phyloP scores from a whole-genome alignment of 2,113 vertebrate species.

The Amphiprion percula region DNA sequence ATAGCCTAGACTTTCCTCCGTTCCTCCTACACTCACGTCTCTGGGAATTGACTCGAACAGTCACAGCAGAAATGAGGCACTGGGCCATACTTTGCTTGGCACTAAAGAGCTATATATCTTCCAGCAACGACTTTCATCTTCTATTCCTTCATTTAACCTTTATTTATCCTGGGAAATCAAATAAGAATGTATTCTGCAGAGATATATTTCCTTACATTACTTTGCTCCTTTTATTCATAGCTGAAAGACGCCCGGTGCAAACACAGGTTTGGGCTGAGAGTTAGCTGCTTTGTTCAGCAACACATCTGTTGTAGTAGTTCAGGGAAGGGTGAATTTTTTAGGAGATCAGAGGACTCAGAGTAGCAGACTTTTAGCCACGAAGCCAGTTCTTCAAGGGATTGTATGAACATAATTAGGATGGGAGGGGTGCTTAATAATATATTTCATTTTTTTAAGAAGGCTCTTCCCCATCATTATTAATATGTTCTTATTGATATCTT shows the following conservation, averaged over 20 bases:
- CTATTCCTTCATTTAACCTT: constrained; percentile 66
- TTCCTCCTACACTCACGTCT: constrained; percentile 24
- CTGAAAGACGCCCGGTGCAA: not conserved
- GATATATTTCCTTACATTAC: constrained; percentile 21
- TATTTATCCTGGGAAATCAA: constrained; percentile 68
- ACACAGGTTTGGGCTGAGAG: not conserved
- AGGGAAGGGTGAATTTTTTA: too few species aligned
- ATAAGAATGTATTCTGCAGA: constrained; percentile 23
- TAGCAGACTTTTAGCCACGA: not conserved
- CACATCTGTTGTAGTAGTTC: not conserved
- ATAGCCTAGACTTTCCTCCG: constrained; percentile 20
- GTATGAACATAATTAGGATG: not conserved
- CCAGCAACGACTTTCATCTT: constrained; percentile 53
- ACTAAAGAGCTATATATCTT: constrained; percentile 70
- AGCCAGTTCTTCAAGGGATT: not conserved
- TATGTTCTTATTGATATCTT: too few species aligned
- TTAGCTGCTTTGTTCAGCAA: constrained; percentile 22
- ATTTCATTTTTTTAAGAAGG: too few species aligned
- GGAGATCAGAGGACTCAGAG: too few species aligned
- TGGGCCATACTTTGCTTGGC: constrained; percentile 43
- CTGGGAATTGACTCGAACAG: constrained; percentile 43
- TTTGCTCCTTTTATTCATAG: not conserved
- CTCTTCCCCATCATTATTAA: too few species aligned
- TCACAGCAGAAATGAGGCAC: constrained; percentile 39
- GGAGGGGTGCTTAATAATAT: too few species aligned